These are phyloP conservation scores for Phenganax stokvisi DNA, from an alignment of 92 coral and sea anemone species.

Conservation along the genomic window DNA sequence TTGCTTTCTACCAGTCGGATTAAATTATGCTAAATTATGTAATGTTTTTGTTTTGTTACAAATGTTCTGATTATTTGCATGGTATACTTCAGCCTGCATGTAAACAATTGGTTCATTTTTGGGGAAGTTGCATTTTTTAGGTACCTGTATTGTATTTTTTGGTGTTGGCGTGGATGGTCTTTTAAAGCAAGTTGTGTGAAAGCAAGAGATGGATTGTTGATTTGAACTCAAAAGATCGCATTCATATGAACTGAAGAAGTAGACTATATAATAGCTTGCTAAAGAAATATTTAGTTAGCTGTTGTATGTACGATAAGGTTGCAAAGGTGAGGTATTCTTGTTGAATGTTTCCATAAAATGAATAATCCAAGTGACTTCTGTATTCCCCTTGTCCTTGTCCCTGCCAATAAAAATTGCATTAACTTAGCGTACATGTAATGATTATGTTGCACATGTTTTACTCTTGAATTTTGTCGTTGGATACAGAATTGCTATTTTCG, in stretches of 20 bases:
- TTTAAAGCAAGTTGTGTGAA: background rate
- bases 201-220: background rate
- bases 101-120: no score
- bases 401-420: background rate
- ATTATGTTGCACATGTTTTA: background rate
- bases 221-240: background rate
- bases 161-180: background rate
- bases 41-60: no score
- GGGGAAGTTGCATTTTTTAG: no score
- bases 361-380: background rate
- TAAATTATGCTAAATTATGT: no score
- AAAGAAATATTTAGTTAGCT: constrained; percentile 12
- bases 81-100: no score
- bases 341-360: background rate
- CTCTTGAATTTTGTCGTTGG: background rate
- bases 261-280: background rate
- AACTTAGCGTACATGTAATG: background rate
- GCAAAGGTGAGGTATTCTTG: constrained; percentile 21
- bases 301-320: constrained; percentile 1
- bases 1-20: no score
- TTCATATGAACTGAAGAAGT: background rate
- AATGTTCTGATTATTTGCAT: no score
- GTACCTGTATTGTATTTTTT: background rate
- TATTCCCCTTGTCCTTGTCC: background rate
- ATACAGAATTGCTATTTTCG: background rate